These are phyloP conservation scores for Cinclus mexicanus DNA, from an alignment of 2,113 vertebrate genomes.

Conservation along the genomic window DNA sequence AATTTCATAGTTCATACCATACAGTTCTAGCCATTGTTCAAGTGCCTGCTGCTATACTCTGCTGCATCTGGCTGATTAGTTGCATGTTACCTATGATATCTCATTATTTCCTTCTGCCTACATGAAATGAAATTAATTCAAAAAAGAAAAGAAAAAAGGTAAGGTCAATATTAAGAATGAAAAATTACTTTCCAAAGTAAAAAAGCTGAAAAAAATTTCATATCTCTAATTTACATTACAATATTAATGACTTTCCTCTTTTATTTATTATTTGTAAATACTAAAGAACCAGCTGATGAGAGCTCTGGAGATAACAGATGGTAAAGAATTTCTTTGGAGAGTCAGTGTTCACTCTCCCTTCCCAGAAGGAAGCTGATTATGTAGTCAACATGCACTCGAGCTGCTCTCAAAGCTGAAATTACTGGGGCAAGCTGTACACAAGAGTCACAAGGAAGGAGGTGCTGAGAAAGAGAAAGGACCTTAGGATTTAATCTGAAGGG, in stretches of 20 bases:
- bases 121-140: not conserved
- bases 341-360: not conserved
- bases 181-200: conserved; percentile 2
- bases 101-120: conserved; percentile 40
- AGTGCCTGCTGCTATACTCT: not conserved
- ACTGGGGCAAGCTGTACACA: not conserved
- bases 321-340: not conserved
- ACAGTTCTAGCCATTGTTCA: not conserved
- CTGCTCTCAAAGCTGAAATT: conserved; percentile 7
- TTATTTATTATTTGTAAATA: conserved; percentile 3
- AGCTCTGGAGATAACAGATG: not conserved
- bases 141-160: not conserved
- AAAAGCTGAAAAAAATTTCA: not conserved
- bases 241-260: not conserved
- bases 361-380: not conserved
- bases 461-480: not conserved
- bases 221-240: not conserved
- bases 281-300: not conserved
- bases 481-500: not conserved
- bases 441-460: not conserved
- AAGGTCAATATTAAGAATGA: conserved; percentile 2
- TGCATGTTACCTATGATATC: not conserved
- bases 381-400: not conserved
- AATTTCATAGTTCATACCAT: not conserved
- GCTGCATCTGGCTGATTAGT: not conserved